Base-by-base conservation (phyloP, 2,797 vertebrate genomes). In the Hozukius guyotensis region DNA sequence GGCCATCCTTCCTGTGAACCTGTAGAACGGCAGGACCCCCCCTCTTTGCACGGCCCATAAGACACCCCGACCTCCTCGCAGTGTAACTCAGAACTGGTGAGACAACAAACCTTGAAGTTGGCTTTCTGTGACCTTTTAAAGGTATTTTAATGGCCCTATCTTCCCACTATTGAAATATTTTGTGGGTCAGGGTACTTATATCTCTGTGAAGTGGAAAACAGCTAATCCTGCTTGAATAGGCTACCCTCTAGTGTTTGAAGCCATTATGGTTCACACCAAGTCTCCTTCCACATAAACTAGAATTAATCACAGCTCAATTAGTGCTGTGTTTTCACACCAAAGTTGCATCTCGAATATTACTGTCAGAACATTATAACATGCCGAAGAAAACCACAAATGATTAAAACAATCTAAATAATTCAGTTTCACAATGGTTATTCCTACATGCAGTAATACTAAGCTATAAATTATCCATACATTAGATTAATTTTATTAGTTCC, bases 191-290 rank as follows among this genome's bases (percentile, higher is more conserved):
- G 38, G 85, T 84, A 81, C 85, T 90, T 90, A 69, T 77, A 83
- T 85, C 84, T 78, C 70, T 71, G 78, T 77, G 70, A 85, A 82
- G 76, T 74, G 64, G 75, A 77, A 87, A 82, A 80, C 62, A 72
- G 61, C 61, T 83, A 68, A 90, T 90, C 88, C 87, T 42, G 82
- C 84, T 93, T 92, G 93, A 91, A 88, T 60, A 87, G 93, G 86
- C 89, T 94, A 88, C 94, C 94, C 94, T 94, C 94, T 91, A 92
- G 93, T 93, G 95, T 93, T 91, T 75, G 67, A 89, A 88, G 63
- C 25, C 76, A 67, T 85, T 57, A 89, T 78, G 74, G 52, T 65
- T 73, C 75, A 46, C 55, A 67, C 8, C 38, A 22, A 70, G 68
- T 75, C 64, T 70, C 10, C 14, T 34, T 65, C n/a, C 61, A 60